Base-by-base conservation (phyloP, 2,113 vertebrate species). In the Onychorhynchus coronatus region DNA sequence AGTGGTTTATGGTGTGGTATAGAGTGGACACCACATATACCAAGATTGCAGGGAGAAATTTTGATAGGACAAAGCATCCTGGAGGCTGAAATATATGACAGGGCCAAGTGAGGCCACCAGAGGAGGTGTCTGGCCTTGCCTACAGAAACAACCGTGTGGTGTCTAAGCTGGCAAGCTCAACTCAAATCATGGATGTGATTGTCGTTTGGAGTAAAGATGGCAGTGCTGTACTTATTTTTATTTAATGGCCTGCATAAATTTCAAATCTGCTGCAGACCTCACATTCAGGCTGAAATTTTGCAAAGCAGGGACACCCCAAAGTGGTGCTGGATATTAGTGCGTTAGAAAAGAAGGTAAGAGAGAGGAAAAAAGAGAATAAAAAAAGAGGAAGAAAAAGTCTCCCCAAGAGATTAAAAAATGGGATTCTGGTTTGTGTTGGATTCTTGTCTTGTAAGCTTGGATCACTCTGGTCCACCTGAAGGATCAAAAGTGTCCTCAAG, bases 401-500 rank as follows among this genome's bases (percentile, higher is more conserved):
- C 22, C 15, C 9, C 4, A 7, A 9, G 84, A 47, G 22, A 59
- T 83, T 49, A 6, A 84, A 6, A 84, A 85, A 58, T n/a, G 17
- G 17, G 35, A 66, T 68, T 88, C 58, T 85, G 67, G 44, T 74
- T 96, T 97, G 67, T 68, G 87, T 80, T 88, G 88, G 27, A 77
- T 76, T 47, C 47, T 74, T 77, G 66, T 92, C 55, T 55, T 49
- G n/a, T 33, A 37, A 61, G 31, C 33, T 58, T 42, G 56, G 55
- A 96, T 76, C 50, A 46, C 35, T 68, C 74, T 3, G 8, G 58
- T 77, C 75, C 94, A 95, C 91, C 88, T 96, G 94, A 92, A 65
- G 91, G 91, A 95, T 91, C 79, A 95, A 96, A 97, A 84, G 49
- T 75, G 58, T 97, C 85, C 70, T 92, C 66, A 53, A 83, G 83